These are phyloP conservation scores for Bothrops jararaca DNA, from an alignment of 2,113 vertebrate genomes.

Conservation along the genomic window DNA sequence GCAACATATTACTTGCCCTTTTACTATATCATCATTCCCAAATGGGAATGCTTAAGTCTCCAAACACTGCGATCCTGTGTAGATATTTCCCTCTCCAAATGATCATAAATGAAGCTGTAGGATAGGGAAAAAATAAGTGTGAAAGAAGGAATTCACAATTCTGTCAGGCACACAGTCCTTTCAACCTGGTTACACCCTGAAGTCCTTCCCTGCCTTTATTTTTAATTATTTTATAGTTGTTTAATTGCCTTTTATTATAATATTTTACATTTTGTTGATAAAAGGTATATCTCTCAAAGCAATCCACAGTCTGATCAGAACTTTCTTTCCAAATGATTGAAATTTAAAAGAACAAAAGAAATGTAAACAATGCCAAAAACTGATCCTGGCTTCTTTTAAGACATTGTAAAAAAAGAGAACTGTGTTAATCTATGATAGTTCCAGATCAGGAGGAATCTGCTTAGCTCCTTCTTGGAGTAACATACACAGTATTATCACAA, in stretches of 20 bases:
- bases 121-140: not conserved
- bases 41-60: not conserved
- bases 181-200: not conserved
- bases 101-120: not conserved
- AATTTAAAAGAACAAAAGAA: not conserved
- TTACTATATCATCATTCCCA: not conserved
- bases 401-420: not conserved
- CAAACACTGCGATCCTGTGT: not conserved
- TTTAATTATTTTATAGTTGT: not conserved
- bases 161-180: not conserved
- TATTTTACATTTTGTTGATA: not conserved
- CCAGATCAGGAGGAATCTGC: not conserved
- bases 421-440: not conserved
- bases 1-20: not conserved
- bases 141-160: not conserved
- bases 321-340: not conserved
- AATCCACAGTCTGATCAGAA: not conserved
- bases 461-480: not conserved
- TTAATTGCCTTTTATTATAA: not conserved
- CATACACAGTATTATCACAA: not conserved
- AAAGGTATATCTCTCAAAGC: not conserved
- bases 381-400: not conserved
- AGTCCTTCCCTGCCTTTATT: too few relatives aligned
- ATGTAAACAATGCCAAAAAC: slow-evolving; percentile 27
- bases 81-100: not conserved